Percentiles rank a stretch among this genome's conserved stretches.
Evolutionary conservation across 2,113 vertebrate species (phyloP).

Genomic region (Trematomus loennbergii): DNA sequence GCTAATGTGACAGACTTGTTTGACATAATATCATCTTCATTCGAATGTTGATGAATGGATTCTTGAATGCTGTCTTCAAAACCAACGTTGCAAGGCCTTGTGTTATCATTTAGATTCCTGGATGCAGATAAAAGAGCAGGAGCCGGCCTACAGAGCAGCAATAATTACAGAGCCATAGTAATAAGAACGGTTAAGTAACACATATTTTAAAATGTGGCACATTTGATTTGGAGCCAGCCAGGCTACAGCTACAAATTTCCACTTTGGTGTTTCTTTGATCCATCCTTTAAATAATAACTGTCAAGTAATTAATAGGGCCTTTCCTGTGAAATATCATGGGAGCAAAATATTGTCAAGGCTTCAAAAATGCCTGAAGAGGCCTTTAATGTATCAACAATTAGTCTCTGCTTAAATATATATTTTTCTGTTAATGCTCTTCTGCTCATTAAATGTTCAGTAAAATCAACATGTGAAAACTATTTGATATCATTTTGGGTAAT

Average conservation of each 20-base stretch:
- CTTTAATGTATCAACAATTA: constrained; percentile 29
- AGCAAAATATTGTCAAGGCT: constrained; percentile 28
- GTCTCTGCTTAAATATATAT: neutral
- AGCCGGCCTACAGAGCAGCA: constrained; percentile 36
- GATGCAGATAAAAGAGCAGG: constrained; percentile 69
- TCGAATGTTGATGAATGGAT: constrained; percentile 49
- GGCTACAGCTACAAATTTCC: constrained; percentile 67
- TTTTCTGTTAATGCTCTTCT: neutral
- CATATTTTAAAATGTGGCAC: constrained; percentile 68
- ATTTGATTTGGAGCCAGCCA: constrained; percentile 65
- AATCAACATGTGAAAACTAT: neutral
- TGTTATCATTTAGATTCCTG: constrained; percentile 75
- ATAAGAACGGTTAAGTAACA: constrained; percentile 67
- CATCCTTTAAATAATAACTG: constrained; percentile 54
- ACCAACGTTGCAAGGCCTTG: constrained; percentile 44
- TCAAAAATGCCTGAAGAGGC: constrained; percentile 27
- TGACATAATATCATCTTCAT: constrained; percentile 40
- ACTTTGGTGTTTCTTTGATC: constrained; percentile 66
- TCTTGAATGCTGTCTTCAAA: constrained; percentile 36
- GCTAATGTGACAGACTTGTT: constrained; percentile 32
- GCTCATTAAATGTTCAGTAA: neutral
- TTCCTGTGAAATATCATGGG: constrained; percentile 54
- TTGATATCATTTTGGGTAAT: neutral
- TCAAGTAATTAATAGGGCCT: constrained; percentile 57
- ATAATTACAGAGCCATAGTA: constrained; percentile 68